Conservation (phyloP, 2,888 invertebrate species). For the Drosophila hamatofila region DNA sequence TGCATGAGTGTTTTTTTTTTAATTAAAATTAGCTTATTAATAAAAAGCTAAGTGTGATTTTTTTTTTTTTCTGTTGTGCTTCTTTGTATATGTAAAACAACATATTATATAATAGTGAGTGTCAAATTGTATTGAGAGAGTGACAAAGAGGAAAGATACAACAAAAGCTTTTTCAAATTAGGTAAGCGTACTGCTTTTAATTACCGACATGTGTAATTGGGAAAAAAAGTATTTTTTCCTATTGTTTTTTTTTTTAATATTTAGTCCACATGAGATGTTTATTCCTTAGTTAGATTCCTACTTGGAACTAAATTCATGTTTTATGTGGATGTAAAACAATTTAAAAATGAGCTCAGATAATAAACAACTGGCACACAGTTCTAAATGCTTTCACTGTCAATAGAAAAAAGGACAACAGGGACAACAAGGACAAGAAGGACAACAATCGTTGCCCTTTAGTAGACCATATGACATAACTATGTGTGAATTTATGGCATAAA, state of each 20-base stretch:
- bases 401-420: conserved; percentile 14
- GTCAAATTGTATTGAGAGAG: no score
- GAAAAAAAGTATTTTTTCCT: no score
- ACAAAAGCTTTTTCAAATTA: neutral
- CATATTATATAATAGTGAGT: neutral
- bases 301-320: conserved; percentile 2
- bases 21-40: neutral
- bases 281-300: neutral
- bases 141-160: neutral
- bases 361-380: conserved; percentile 42
- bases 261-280: neutral
- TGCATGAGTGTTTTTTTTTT: neutral
- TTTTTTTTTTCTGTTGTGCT: neutral
- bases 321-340: conserved; percentile 37
- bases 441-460: conserved; percentile 30
- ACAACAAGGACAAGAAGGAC: conserved; percentile 34
- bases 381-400: conserved; percentile 36
- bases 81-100: no score
- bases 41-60: neutral
- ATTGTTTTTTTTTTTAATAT: no score
- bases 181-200: neutral
- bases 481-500: conserved; percentile 82
- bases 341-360: conserved; percentile 49
- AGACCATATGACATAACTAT: conserved; percentile 77
- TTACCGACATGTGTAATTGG: no score